A percentile compares a stretch with the other conserved stretches of the same genome.
phyloP scores from a whole-genome alignment of 1,140 invertebrate species.

The Diabrotica virgifera region DNA sequence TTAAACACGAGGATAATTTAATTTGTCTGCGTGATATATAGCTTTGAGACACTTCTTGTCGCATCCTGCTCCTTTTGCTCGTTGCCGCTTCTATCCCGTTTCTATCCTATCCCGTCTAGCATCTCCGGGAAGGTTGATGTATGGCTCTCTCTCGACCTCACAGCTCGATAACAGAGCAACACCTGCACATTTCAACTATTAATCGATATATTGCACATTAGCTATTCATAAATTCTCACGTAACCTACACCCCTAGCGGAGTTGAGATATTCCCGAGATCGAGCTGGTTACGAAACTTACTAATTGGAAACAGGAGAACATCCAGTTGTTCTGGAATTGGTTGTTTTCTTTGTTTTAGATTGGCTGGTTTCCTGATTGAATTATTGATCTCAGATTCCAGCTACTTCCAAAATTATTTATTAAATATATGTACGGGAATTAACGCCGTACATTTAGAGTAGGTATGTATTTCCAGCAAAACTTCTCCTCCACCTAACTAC shows the following conservation, averaged over 20 bases:
- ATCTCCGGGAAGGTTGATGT: slow-evolving; percentile 44
- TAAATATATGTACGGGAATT: too few species aligned
- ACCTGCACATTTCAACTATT: slow-evolving; percentile 26
- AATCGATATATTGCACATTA: slow-evolving; percentile 21
- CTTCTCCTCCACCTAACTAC: too few species aligned
- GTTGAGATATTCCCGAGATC: not conserved
- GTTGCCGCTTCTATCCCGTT: slow-evolving; percentile 40
- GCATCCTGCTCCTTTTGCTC: slow-evolving; percentile 34
- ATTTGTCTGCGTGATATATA: slow-evolving; percentile 58
- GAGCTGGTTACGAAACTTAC: not conserved
- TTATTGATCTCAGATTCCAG: not conserved
- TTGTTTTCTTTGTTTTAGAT: not conserved
- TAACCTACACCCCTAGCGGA: not conserved
- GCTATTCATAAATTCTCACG: slow-evolving; percentile 18
- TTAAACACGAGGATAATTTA: slow-evolving; percentile 59
- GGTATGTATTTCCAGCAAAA: too few species aligned
- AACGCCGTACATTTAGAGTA: too few species aligned
- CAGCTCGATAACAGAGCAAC: slow-evolving; percentile 31
- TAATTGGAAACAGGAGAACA: not conserved
- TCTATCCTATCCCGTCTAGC: slow-evolving; percentile 42
- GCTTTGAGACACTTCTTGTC: slow-evolving; percentile 27
- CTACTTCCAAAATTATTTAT: too few species aligned
- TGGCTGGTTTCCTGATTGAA: not conserved
- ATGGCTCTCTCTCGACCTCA: slow-evolving; percentile 42
- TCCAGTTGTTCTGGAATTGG: not conserved